These are phyloP conservation scores for Cyphomyrmex costatus DNA, from an alignment of 1,140 invertebrate species.

Conservation along the genomic window DNA sequence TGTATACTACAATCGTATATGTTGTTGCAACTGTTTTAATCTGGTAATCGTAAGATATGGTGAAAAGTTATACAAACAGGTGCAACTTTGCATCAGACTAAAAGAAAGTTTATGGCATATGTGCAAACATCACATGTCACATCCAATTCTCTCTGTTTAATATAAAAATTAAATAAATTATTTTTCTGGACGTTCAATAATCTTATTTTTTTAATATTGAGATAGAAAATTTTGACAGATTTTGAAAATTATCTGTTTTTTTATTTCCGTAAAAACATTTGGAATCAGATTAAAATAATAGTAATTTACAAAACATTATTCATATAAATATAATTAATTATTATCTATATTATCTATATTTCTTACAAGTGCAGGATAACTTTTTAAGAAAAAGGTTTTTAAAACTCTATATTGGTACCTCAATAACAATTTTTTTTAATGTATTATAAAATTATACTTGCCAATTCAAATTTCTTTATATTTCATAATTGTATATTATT, in stretches of 20 bases:
- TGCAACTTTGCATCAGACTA: conserved; percentile 18
- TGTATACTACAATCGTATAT: conserved; percentile 41
- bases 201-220: conserved; percentile 9
- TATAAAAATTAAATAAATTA: background rate
- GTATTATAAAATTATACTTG: conserved; percentile 1
- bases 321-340: background rate
- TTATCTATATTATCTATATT: background rate
- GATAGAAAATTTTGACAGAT: background rate
- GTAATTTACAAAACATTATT: background rate
- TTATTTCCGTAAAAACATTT: background rate
- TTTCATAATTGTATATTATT: background rate
- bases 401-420: background rate
- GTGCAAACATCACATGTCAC: background rate
- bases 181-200: background rate
- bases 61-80: conserved; percentile 20
- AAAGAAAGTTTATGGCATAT: background rate
- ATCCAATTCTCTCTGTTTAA: conserved; percentile 11
- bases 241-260: background rate
- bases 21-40: conserved; percentile 8
- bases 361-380: background rate
- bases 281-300: background rate
- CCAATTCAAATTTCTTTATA: background rate
- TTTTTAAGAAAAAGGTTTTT: background rate
- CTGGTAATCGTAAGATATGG: conserved; percentile 26
- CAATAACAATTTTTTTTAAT: conserved; percentile 2